Evolutionary conservation across 2,888 invertebrate species (phyloP).

Genomic region (Spisula solida): DNA sequence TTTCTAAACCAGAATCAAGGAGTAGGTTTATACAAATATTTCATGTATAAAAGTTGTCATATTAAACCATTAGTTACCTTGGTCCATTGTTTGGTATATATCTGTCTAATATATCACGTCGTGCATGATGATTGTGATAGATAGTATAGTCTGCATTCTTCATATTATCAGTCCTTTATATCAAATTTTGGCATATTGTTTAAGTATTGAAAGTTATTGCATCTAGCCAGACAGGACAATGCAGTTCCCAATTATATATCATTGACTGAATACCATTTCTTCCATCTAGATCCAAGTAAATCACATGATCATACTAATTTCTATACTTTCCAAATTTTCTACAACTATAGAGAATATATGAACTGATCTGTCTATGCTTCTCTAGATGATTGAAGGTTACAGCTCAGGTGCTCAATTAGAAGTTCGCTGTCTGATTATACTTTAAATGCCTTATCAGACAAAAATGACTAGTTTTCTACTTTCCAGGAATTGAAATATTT

Average conservation of each 20-base stretch:
- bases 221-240: not conserved
- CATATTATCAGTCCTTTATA: not conserved
- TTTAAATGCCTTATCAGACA: not conserved
- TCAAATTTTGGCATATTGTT: not conserved
- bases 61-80: not conserved
- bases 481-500: too few relatives aligned
- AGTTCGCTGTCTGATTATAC: not conserved
- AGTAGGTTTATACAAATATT: too few relatives aligned
- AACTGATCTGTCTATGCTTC: too few relatives aligned
- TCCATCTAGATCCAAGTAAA: not conserved
- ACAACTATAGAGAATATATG: too few relatives aligned
- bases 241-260: not conserved
- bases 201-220: not conserved
- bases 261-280: too few relatives aligned
- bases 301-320: not conserved
- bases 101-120: not conserved
- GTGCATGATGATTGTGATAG: too few relatives aligned
- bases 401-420: not conserved
- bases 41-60: not conserved
- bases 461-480: not conserved
- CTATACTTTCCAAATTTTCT: too few relatives aligned
- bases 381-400: not conserved
- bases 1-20: too few relatives aligned
- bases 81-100: not conserved
- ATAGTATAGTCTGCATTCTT: not conserved